phyloP scores from a whole-genome alignment of 37 sponge, comb jelly and placozoan genomes.

The Axinella damicornis region DNA sequence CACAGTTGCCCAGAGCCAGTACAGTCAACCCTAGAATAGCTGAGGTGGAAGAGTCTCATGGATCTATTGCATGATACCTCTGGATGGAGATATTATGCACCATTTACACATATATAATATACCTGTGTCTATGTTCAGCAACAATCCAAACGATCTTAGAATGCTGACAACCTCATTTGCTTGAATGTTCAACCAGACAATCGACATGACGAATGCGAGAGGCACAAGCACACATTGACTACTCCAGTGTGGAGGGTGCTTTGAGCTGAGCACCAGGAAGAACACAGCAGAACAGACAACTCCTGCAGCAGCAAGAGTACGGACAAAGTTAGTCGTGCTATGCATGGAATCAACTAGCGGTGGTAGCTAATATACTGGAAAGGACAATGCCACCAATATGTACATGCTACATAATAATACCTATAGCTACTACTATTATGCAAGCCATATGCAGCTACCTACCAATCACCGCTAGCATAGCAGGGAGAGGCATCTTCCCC shows the following conservation, averaged over 20 bases:
- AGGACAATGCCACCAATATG: too few species aligned
- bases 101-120: too few species aligned
- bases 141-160: constrained; percentile 75
- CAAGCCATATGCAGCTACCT: too few species aligned
- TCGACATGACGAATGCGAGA: constrained; percentile 76
- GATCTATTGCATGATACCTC: too few species aligned
- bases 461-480: constrained; percentile 69
- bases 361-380: too few species aligned
- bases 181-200: constrained; percentile 84
- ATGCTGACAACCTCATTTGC: constrained; percentile 88
- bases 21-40: constrained; percentile 91
- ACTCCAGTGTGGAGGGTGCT: constrained; percentile 52
- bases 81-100: too few species aligned
- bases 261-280: constrained; percentile 28
- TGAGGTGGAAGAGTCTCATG: constrained; percentile 19
- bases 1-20: constrained; percentile 90
- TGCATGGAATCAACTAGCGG: too few species aligned
- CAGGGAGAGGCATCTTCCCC: constrained; percentile 66
- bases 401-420: too few species aligned
- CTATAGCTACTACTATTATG: too few species aligned
- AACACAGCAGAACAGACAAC: constrained; percentile 16
- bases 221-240: constrained; percentile 71
- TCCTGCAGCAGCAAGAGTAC: constrained; percentile 15
- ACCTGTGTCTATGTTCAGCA: constrained; percentile 84
- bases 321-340: too few species aligned